Percentiles rank a stretch among this genome's conserved stretches.
These are phyloP conservation scores for Pseudopleuronectes americanus DNA, from an alignment of 2,797 vertebrate species.

Conservation along the genomic window DNA sequence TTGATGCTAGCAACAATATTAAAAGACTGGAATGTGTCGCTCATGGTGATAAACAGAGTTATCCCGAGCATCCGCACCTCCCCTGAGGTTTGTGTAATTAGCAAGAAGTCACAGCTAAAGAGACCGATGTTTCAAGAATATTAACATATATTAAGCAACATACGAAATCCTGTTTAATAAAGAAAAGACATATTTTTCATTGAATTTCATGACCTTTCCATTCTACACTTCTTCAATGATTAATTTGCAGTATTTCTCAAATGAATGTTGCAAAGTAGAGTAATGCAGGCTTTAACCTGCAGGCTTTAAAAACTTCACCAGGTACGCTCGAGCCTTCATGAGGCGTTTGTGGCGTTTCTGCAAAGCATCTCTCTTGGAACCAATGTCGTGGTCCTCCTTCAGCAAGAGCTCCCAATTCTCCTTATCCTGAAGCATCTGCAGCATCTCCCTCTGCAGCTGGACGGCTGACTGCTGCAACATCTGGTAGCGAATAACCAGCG, in stretches of 20 bases:
- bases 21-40: too few species aligned
- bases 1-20: too few species aligned
- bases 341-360: slow-evolving; percentile 76
- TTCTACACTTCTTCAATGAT: background rate
- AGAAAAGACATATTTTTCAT: too few species aligned
- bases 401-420: slow-evolving; percentile 78
- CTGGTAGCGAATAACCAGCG: slow-evolving; percentile 86
- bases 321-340: slow-evolving; percentile 72
- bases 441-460: slow-evolving; percentile 82
- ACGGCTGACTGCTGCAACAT: slow-evolving; percentile 79
- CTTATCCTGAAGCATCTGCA: slow-evolving; percentile 86
- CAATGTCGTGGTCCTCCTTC: slow-evolving; percentile 82
- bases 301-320: slow-evolving; percentile 77
- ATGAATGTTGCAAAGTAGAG: background rate
- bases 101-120: too few species aligned
- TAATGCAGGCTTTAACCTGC: background rate
- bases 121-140: background rate
- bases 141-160: background rate
- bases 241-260: background rate
- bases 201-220: too few species aligned
- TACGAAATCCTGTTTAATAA: too few species aligned
- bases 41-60: too few species aligned
- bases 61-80: too few species aligned
- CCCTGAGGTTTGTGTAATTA: too few species aligned
- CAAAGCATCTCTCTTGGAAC: slow-evolving; percentile 72